Base-by-base conservation (phyloP, 2,113 vertebrate species). In the Lota lota region DNA sequence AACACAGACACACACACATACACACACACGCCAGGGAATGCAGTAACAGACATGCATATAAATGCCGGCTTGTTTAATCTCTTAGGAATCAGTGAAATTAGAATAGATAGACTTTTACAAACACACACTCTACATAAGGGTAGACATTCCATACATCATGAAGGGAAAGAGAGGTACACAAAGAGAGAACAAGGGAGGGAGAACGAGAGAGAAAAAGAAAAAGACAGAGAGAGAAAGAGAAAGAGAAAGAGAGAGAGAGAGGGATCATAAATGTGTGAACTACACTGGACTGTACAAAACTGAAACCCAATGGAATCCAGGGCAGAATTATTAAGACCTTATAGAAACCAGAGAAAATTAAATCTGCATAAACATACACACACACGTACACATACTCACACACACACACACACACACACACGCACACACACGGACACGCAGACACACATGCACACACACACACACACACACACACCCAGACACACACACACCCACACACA, bases 71-170 rank as follows among this genome's bases (percentile, higher is more conserved):
- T 75, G 77, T 85, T 88, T 86, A 88, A 87, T 88, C 82, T 82
- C 76, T 74, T 19, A 24, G 77, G 86, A 88, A 88, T 88, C 83
- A 72, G 87, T 72, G 64, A 85, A 82, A 90, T 88, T 84, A 87
- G 83, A 90, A 88, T 90, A 90, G 65, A 33, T 56, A 89, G 86
- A 88, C 86, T 87, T 88, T 90, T 86, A 88, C 84, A 88, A 88
- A 85, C 84, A 88, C 68, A 62, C 83, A 68, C 77, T 82, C 78
- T 68, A 76, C 85, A 89, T 88, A 82, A 85, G 83, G 87, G 72
- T 61, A 87, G 87, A 90, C 86, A 61, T 80, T 86, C 79, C 86
- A 87, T 90, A 85, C 81, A 88, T 90, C 85, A 88, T 79, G 58
- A 60, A 80, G 72, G 73, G 62, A 60, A 77, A 33, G n/a, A 59